Base-by-base conservation (phyloP, 1,140 invertebrate genomes). In the Stenopsyche tienmushanensis region DNA sequence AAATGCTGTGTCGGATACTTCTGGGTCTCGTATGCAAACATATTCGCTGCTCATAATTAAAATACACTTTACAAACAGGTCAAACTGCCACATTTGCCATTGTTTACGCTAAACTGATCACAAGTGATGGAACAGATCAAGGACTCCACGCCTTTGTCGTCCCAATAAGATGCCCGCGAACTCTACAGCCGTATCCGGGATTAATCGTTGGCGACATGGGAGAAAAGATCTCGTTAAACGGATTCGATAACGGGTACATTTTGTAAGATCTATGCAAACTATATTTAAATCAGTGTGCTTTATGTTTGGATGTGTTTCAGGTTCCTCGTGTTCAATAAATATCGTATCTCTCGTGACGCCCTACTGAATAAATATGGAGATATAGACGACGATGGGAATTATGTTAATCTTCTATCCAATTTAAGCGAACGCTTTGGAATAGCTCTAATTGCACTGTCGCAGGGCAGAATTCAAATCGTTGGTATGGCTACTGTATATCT, bases 241-340 rank as follows among this genome's bases (percentile, higher is more conserved):
- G 89, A 62, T 73, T 92, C 39, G 90, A 92, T 72, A 92, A 92
- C 80, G 90, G 90, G 84, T 89, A 77, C n/a, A 50, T n/a, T n/a
- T n/a, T n/a, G n/a, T n/a, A n/a, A 8, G 7, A 41, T 55, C 10
- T 63, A 5, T 34, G 24, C 24, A 21, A 53, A 62, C 24, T 54
- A 9, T 24, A 9, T 58, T 58, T 71, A 20, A 17, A 9, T n/a
- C n/a, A n/a, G n/a, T n/a, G n/a, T n/a, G n/a, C n/a, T n/a, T n/a
- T n/a, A n/a, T n/a, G n/a, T 8, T 21, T 59, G 23, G 71, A 39
- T 71, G 18, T 23, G 25, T 74, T 66, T 20, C 64, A 84, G 83
- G 8, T 96, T 96, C 76, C 76, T 95, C 3, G 85, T 92, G 75
- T 96, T 97, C 74, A 83, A 94, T 62, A 86, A 95, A 64, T 94